Conservation (phyloP, 2,113 vertebrate species). For the Xerus inauris region DNA sequence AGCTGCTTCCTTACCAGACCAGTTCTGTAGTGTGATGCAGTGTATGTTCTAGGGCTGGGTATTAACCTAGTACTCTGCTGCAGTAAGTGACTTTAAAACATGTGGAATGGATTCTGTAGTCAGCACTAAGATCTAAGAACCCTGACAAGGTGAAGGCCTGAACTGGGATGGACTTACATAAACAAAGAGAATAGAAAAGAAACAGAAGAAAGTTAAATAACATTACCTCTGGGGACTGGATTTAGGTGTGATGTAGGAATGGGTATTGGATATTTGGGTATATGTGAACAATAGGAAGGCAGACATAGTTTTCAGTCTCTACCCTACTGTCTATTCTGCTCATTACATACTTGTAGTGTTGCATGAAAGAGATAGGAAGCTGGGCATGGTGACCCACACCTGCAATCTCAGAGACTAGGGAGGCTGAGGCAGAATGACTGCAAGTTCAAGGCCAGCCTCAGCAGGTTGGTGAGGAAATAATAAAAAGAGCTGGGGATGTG, state of each 20-base stretch:
- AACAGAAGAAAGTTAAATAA: not conserved
- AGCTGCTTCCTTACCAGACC: not conserved
- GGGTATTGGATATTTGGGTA: not conserved
- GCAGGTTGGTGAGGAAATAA: too few species aligned
- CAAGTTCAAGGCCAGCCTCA: too few species aligned
- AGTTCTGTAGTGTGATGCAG: not conserved
- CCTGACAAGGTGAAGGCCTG: not conserved
- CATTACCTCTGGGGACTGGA: not conserved
- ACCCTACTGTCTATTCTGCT: not conserved
- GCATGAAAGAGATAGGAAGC: not conserved
- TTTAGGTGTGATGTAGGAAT: not conserved
- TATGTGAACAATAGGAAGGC: not conserved
- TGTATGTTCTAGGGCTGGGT: not conserved
- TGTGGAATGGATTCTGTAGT: not conserved
- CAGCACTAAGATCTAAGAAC: not conserved
- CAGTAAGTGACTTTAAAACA: not conserved
- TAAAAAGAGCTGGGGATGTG: too few species aligned
- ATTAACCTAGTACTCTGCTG: not conserved
- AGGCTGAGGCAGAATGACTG: too few species aligned
- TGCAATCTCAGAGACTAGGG: too few species aligned
- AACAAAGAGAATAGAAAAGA: not conserved
- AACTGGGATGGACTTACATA: not conserved
- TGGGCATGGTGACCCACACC: too few species aligned
- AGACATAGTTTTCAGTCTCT: not conserved
- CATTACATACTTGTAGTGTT: not conserved